Percentiles rank a stretch among this genome's conserved stretches.
Conservation (phyloP, 2,797 vertebrate genomes). For the Chaetodon trifasciatus region DNA sequence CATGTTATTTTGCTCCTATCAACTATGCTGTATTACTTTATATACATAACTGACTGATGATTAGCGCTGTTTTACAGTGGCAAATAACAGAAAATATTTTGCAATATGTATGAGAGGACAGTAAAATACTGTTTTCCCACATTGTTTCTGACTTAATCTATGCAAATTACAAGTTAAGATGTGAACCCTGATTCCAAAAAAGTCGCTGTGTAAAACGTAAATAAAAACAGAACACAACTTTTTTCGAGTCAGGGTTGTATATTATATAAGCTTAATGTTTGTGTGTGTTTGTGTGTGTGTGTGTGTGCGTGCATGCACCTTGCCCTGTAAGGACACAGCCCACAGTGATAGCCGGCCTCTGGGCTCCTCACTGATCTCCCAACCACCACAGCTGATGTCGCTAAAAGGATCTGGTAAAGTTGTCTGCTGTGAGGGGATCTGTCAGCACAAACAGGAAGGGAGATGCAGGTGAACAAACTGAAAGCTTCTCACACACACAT, state of each 20-base stretch:
- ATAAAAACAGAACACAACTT: too few relatives aligned
- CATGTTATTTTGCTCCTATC: neutral
- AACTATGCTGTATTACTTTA: neutral
- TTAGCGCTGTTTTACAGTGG: neutral
- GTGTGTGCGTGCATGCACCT: slow-evolving; percentile 80
- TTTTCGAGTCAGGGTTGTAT: too few relatives aligned
- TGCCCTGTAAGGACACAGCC: slow-evolving; percentile 96
- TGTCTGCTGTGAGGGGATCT: slow-evolving; percentile 89
- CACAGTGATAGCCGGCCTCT: slow-evolving; percentile 92
- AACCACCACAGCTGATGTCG: slow-evolving; percentile 95
- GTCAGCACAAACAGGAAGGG: slow-evolving; percentile 44
- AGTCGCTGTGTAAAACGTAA: too few relatives aligned
- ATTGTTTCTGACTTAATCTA: neutral
- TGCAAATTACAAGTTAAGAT: slow-evolving; percentile 6
- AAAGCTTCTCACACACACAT: neutral
- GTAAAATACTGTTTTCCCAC: neutral
- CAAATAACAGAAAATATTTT: neutral
- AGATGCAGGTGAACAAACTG: slow-evolving; percentile 13
- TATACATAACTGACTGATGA: neutral
- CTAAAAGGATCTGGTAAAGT: slow-evolving; percentile 93
- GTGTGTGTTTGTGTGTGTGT: neutral
- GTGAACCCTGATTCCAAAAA: neutral
- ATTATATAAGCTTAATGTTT: neutral
- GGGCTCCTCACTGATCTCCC: slow-evolving; percentile 94
- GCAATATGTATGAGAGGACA: neutral